phyloP scores from a whole-genome alignment of 2,797 vertebrate genomes.

The Amniataba percoides region DNA sequence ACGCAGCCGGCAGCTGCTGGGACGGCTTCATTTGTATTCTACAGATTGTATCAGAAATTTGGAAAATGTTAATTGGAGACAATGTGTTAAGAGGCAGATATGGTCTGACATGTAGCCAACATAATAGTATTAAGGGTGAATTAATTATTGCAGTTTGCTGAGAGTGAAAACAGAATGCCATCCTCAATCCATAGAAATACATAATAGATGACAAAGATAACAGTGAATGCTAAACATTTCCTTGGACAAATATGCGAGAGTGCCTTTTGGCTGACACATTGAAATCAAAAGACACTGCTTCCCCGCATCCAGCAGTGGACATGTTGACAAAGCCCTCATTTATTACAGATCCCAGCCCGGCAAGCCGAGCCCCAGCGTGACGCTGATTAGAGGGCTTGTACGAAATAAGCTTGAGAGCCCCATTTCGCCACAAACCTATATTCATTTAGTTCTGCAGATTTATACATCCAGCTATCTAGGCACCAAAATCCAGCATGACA shows the following conservation, averaged over 20 bases:
- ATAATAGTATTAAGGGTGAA: slow-evolving; percentile 73
- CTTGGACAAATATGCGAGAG: slow-evolving; percentile 36
- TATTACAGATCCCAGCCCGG: slow-evolving; percentile 73
- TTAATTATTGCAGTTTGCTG: slow-evolving; percentile 71
- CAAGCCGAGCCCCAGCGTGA: slow-evolving; percentile 71
- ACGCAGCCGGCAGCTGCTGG: slow-evolving; percentile 65
- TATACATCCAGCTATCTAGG: slow-evolving; percentile 75
- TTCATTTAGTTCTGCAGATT: slow-evolving; percentile 86
- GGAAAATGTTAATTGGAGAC: slow-evolving; percentile 80
- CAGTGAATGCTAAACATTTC: slow-evolving; percentile 59
- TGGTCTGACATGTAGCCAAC: slow-evolving; percentile 75
- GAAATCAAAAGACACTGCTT: slow-evolving; percentile 66
- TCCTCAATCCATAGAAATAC: slow-evolving; percentile 65
- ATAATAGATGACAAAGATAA: slow-evolving; percentile 59
- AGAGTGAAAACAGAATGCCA: slow-evolving; percentile 64
- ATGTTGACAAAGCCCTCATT: slow-evolving; percentile 85
- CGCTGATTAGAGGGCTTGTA: slow-evolving; percentile 81
- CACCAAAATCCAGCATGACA: slow-evolving; percentile 82
- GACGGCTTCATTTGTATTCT: slow-evolving; percentile 81
- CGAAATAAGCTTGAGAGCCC: slow-evolving; percentile 77
- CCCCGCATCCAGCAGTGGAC: slow-evolving; percentile 71
- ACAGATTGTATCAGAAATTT: slow-evolving; percentile 82
- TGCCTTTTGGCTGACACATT: slow-evolving; percentile 50
- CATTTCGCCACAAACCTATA: slow-evolving; percentile 81
- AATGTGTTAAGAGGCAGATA: slow-evolving; percentile 79